Conservation (phyloP, 2,113 vertebrate species). For the Megatriorchis doriae region DNA sequence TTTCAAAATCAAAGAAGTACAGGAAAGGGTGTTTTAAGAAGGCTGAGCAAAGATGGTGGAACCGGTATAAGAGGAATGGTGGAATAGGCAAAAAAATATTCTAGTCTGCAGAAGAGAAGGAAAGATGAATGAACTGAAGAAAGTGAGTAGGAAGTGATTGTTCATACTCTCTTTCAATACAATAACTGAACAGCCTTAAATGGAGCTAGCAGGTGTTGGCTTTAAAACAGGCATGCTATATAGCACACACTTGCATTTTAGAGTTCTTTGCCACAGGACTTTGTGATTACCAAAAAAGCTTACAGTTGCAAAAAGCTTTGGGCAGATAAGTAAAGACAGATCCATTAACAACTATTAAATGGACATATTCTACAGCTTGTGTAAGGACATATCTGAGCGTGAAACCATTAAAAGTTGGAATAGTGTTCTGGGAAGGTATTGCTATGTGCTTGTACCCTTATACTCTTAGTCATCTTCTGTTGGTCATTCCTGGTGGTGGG, state of each 20-base stretch:
- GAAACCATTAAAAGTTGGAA: background rate
- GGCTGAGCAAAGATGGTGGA: background rate
- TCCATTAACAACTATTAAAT: background rate
- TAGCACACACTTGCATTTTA: background rate
- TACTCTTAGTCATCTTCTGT: background rate
- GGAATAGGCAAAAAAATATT: background rate
- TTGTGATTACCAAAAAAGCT: background rate
- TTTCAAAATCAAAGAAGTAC: background rate
- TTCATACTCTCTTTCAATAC: background rate
- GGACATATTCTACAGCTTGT: background rate
- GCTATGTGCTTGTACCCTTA: background rate
- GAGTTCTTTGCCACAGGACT: background rate
- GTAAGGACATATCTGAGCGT: background rate
- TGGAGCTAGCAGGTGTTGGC: background rate
- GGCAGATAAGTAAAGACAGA: background rate
- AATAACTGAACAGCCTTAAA: background rate
- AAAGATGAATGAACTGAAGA: background rate
- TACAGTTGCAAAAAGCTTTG: background rate
- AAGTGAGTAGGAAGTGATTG: background rate
- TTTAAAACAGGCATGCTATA: background rate
- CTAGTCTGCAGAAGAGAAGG: background rate
- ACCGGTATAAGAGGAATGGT: rapidly evolving
- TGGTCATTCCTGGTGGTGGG: background rate
- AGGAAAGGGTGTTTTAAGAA: background rate
- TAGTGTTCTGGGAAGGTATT: background rate